These are phyloP conservation scores for Timandra comae DNA, from an alignment of 2,888 invertebrate genomes.

Conservation along the genomic window DNA sequence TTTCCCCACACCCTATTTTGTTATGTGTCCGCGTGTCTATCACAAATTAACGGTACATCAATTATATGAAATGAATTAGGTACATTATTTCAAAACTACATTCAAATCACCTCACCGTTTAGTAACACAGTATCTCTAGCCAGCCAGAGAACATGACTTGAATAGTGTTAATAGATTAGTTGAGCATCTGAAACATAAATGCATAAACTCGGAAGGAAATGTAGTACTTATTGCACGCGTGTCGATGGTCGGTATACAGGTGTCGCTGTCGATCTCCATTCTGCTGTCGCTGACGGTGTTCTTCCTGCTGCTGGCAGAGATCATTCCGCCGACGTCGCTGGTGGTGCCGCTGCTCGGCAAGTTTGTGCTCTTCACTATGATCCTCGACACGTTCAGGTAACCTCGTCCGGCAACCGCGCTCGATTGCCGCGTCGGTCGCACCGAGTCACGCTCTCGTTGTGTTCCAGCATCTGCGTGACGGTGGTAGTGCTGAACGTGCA, in stretches of 20 bases:
- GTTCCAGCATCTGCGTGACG: conserved; percentile 90
- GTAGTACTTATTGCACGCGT: no score
- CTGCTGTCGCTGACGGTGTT: conserved; percentile 96
- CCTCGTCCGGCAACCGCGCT: conserved; percentile 5
- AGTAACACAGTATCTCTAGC: no score
- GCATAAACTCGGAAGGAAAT: no score
- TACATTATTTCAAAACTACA: no score
- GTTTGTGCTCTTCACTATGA: conserved; percentile 97
- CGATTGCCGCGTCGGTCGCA: not conserved
- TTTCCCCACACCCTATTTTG: no score
- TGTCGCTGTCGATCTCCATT: conserved; percentile 97
- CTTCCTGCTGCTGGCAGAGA: conserved; percentile 87
- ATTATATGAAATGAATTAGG: no score
- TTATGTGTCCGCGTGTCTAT: no score
- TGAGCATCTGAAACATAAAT: not conserved
- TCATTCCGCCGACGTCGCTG: conserved; percentile 87
- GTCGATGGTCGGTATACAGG: conserved; percentile 39
- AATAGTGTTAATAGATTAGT: not conserved
- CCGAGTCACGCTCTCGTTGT: not conserved
- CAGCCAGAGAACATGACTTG: no score
- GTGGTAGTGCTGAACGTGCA: conserved; percentile 98
- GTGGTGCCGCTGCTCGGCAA: conserved; percentile 95
- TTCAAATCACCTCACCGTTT: no score
- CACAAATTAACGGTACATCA: no score
- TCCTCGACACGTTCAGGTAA: conserved; percentile 95